Evolutionary conservation across 2,113 vertebrate species (phyloP).

Genomic region (Dipodomys spectabilis): DNA sequence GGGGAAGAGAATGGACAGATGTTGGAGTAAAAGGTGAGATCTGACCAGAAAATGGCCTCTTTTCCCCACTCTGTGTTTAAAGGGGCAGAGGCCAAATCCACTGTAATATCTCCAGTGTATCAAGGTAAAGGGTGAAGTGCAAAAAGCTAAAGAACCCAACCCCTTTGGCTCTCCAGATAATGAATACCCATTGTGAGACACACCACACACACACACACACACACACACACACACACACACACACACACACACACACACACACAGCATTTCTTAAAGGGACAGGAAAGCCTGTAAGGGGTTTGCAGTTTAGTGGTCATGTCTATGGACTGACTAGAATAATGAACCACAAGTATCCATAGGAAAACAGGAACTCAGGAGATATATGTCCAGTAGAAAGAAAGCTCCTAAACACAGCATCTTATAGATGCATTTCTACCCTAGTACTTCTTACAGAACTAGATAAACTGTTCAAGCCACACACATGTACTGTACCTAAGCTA

Average conservation of each 20-base stretch:
- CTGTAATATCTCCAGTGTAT: not conserved
- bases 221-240: too few relatives aligned
- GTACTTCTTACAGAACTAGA: not conserved
- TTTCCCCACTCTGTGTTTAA: not conserved
- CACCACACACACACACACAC: too few relatives aligned
- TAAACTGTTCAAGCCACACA: not conserved
- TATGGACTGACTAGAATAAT: not conserved
- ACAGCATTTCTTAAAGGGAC: not conserved
- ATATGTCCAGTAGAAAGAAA: not conserved
- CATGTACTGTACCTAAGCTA: not conserved
- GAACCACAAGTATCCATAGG: not conserved
- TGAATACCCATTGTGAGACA: not conserved
- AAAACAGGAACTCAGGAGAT: not conserved
- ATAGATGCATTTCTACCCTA: not conserved
- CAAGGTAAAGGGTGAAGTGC: not conserved
- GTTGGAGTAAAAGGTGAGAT: not conserved
- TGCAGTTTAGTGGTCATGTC: not conserved
- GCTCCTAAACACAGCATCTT: not conserved
- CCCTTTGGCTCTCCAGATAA: not conserved
- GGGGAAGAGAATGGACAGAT: conserved; percentile 17
- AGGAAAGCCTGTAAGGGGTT: not conserved
- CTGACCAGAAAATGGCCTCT: not conserved
- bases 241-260: too few relatives aligned
- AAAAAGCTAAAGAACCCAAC: not conserved
- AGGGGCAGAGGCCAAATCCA: conserved; percentile 13